Evolutionary conservation across 2,797 vertebrate species (phyloP).

Genomic region (Coreius guichenoti): DNA sequence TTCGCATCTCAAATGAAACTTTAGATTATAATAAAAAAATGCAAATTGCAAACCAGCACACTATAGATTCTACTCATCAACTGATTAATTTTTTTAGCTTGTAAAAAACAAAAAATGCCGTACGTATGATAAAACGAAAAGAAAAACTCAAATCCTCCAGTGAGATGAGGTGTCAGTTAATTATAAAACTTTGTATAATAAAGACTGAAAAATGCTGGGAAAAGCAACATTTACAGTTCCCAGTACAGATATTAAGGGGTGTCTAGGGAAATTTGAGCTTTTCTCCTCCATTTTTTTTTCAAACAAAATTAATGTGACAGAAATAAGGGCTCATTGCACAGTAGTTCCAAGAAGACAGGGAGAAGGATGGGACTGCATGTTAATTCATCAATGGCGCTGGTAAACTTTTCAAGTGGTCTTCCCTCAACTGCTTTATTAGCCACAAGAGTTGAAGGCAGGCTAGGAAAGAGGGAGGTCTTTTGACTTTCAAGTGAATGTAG

Average conservation of each 20-base stretch:
- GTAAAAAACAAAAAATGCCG: conserved; percentile 77
- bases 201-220: conserved; percentile 78
- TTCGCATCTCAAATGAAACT: conserved; percentile 38
- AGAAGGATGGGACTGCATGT: conserved; percentile 79
- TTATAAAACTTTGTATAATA: conserved; percentile 82
- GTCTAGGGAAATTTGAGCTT: conserved; percentile 80
- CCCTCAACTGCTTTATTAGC: conserved; percentile 66
- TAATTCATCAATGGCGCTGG: conserved; percentile 82
- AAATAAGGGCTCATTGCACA: conserved; percentile 82
- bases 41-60: conserved; percentile 29
- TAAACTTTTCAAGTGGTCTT: conserved; percentile 84
- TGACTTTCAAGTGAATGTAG: conserved; percentile 19
- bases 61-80: conserved; percentile 54
- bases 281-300: conserved; percentile 60
- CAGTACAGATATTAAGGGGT: conserved; percentile 79
- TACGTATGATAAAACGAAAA: conserved; percentile 75
- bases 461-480: conserved; percentile 15
- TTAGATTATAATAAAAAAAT: conserved; percentile 26
- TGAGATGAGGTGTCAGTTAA: conserved; percentile 83
- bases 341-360: conserved; percentile 61
- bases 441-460: conserved; percentile 62
- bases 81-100: conserved; percentile 76
- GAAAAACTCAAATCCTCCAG: conserved; percentile 78
- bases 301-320: conserved; percentile 84
- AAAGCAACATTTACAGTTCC: conserved; percentile 82